A percentile compares a stretch with the other conserved stretches of the same genome.
phyloP scores from a whole-genome alignment of 2,113 vertebrate species.

The Anser brachyrhynchus region DNA sequence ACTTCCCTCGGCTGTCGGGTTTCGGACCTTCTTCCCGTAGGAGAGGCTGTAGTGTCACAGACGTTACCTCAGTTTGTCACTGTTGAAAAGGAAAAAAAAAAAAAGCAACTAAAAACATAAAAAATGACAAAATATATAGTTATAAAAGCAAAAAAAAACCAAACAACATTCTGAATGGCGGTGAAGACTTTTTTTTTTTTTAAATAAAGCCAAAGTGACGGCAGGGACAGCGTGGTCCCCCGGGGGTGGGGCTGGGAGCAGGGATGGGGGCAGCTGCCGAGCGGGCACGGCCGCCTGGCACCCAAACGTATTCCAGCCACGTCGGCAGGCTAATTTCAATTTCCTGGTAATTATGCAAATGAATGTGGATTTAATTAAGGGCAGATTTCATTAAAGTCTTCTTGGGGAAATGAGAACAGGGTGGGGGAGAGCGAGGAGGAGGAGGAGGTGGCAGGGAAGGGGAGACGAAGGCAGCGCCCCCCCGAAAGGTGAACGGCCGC shows the following conservation, averaged over 20 bases:
- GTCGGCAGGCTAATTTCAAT: constrained; percentile 65
- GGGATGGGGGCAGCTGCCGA: background rate
- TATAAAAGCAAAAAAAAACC: constrained; percentile 11
- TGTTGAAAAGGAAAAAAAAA: constrained; percentile 70
- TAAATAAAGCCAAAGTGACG: background rate
- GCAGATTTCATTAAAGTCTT: constrained; percentile 72
- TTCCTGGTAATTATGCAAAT: constrained; percentile 75
- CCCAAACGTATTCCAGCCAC: constrained; percentile 43
- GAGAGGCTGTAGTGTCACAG: constrained; percentile 77
- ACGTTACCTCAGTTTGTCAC: constrained; percentile 84
- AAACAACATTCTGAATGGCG: background rate
- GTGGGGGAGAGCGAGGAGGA: background rate
- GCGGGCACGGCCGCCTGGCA: background rate
- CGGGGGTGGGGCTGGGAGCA: background rate
- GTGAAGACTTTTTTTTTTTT: background rate
- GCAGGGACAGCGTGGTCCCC: background rate
- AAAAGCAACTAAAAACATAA: constrained; percentile 36
- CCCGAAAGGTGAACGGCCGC: background rate
- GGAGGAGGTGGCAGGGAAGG: background rate
- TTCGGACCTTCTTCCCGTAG: constrained; percentile 65
- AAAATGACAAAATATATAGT: constrained; percentile 49
- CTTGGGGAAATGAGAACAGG: constrained; percentile 54
- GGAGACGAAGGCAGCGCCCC: background rate
- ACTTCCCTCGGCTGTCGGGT: constrained; percentile 15
- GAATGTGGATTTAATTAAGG: constrained; percentile 74